These are phyloP conservation scores for Dasysyrphus tricinctus DNA, from an alignment of 2,888 invertebrate genomes.

Conservation along the genomic window DNA sequence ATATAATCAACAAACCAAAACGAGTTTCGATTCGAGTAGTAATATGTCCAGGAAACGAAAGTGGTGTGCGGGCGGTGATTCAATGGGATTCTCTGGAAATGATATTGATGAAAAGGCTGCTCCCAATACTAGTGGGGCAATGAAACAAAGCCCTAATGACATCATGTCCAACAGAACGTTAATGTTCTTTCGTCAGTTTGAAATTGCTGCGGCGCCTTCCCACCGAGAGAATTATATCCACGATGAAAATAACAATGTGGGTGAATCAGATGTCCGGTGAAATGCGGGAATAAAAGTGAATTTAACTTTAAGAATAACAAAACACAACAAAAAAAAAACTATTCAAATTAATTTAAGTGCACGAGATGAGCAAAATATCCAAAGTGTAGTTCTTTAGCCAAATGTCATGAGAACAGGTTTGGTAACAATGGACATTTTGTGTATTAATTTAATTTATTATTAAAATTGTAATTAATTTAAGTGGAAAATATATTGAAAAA, in stretches of 20 bases:
- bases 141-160: conserved; percentile 32
- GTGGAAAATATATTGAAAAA: background rate
- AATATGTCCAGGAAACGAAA: conserved; percentile 69
- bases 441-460: conserved; percentile 13
- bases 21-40: background rate
- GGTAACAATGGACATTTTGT: background rate
- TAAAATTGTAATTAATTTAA: conserved; percentile 19
- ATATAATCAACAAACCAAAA: background rate
- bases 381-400: background rate
- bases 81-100: conserved; percentile 50
- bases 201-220: conserved; percentile 15
- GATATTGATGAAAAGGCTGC: conserved; percentile 30
- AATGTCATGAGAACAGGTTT: conserved; percentile 26
- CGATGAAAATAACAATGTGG: conserved; percentile 70
- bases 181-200: conserved; percentile 54
- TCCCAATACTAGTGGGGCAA: conserved; percentile 13
- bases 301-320: background rate
- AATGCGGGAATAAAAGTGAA: conserved; percentile 6
- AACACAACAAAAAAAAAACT: background rate
- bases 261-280: conserved; percentile 35
- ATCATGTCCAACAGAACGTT: conserved; percentile 52
- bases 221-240: conserved; percentile 50
- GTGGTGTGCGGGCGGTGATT: conserved; percentile 60
- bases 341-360: conserved; percentile 30
- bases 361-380: background rate